A percentile compares a stretch with the other conserved stretches of the same genome.
These are phyloP conservation scores for Cephus pygmeus DNA, from an alignment of 2,888 invertebrate species.

Conservation along the genomic window DNA sequence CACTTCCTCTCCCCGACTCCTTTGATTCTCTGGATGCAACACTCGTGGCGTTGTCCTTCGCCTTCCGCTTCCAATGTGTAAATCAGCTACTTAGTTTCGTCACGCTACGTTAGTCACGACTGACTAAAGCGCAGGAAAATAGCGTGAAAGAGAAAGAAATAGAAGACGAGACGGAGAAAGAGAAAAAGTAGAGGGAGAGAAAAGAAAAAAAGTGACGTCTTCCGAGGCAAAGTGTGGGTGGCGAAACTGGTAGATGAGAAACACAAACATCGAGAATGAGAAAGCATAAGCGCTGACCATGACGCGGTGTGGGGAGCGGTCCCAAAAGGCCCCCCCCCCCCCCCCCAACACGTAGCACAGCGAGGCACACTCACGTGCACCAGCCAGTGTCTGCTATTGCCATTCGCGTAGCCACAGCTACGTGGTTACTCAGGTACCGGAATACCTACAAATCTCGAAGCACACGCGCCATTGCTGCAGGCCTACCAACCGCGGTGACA, in stretches of 20 bases:
- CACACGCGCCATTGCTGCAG: too few relatives aligned
- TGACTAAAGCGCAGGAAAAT: slow-evolving; percentile 12
- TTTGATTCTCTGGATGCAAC: too few relatives aligned
- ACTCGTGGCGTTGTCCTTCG: neutral
- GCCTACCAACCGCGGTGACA: too few relatives aligned
- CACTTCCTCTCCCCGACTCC: too few relatives aligned
- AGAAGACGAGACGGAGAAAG: slow-evolving; percentile 7
- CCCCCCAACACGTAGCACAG: too few relatives aligned
- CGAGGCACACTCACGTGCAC: neutral
- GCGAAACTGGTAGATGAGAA: slow-evolving; percentile 61
- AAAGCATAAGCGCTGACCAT: slow-evolving; percentile 17
- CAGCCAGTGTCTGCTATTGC: neutral
- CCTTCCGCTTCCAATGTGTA: slow-evolving; percentile 32
- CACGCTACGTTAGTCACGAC: slow-evolving; percentile 39
- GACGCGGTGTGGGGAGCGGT: neutral
- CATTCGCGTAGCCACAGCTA: neutral
- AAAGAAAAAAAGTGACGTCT: slow-evolving; percentile 7
- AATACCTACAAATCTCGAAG: too few relatives aligned
- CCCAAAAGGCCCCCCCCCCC: too few relatives aligned
- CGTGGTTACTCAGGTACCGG: too few relatives aligned
- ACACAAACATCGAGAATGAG: slow-evolving; percentile 54
- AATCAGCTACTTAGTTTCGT: slow-evolving; percentile 53
- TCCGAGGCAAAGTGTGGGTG: slow-evolving; percentile 46
- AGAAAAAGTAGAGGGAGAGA: neutral
- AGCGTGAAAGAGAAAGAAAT: slow-evolving; percentile 10